Percentiles rank a stretch among this genome's conserved stretches.
Conservation (phyloP, 2,888 invertebrate species). For the Dasypolia templi region DNA sequence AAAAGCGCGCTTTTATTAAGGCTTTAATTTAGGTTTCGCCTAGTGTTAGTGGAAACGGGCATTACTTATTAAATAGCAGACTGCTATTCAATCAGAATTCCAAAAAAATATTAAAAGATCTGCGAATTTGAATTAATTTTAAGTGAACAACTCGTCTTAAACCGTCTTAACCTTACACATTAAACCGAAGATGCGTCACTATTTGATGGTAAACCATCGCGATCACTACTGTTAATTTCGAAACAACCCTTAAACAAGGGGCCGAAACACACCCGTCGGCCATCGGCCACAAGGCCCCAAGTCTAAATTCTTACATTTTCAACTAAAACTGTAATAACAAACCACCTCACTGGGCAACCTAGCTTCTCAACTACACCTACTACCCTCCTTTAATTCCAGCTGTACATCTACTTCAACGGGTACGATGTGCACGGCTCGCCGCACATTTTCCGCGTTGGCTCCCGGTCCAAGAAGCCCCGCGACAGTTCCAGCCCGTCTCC, state of each 20-base stretch:
- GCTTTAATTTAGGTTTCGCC: too few relatives aligned
- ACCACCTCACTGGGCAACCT: neutral
- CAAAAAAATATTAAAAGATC: too few relatives aligned
- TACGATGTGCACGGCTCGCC: constrained; percentile 95
- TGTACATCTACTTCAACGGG: constrained; percentile 98
- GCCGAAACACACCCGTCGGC: neutral
- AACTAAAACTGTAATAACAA: constrained; percentile 1
- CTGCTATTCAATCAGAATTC: too few relatives aligned
- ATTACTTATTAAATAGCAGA: too few relatives aligned
- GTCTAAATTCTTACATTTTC: neutral
- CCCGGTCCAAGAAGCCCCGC: constrained; percentile 90
- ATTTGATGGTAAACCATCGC: neutral
- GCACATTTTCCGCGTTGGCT: constrained; percentile 96
- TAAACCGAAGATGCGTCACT: neutral
- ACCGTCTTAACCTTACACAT: too few relatives aligned
- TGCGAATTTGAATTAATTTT: too few relatives aligned
- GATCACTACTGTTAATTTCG: neutral
- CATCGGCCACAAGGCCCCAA: neutral
- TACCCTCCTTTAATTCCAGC: constrained; percentile 80
- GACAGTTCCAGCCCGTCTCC: constrained; percentile 87
- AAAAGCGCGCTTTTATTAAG: too few relatives aligned
- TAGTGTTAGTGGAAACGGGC: too few relatives aligned
- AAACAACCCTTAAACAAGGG: neutral
- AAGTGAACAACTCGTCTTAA: too few relatives aligned
- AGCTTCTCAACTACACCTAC: neutral